phyloP scores from a whole-genome alignment of 2,113 vertebrate genomes.

The Nerophis ophidion region DNA sequence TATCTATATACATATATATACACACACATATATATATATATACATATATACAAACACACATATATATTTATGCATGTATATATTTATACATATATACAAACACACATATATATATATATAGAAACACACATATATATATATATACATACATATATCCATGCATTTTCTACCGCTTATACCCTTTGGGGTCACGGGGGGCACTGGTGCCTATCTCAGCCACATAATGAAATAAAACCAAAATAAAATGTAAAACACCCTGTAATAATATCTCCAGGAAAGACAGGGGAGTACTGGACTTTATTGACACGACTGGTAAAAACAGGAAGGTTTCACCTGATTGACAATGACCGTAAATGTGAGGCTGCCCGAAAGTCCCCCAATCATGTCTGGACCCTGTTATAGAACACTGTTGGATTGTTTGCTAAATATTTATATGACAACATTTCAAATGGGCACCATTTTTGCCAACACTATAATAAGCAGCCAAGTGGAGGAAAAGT shows the following conservation, averaged over 20 bases:
- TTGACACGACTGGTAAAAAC: slow-evolving; percentile 65
- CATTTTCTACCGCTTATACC: too few relatives aligned
- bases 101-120: too few relatives aligned
- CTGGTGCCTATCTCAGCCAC: too few relatives aligned
- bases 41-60: too few relatives aligned
- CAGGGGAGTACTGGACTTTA: slow-evolving; percentile 62
- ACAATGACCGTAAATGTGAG: slow-evolving; percentile 43
- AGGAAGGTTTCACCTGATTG: slow-evolving; percentile 55
- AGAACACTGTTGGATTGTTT: neutral
- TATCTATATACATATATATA: too few relatives aligned
- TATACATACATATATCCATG: too few relatives aligned
- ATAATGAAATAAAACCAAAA: neutral
- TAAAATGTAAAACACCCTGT: neutral
- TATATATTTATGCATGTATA: too few relatives aligned
- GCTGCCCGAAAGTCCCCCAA: slow-evolving; percentile 34
- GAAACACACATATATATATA: too few relatives aligned
- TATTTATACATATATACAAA: too few relatives aligned
- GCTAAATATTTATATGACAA: neutral
- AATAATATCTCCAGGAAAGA: slow-evolving; percentile 26
- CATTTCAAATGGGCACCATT: neutral
- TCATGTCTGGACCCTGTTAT: neutral
- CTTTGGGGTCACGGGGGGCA: too few relatives aligned
- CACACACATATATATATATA: neutral
- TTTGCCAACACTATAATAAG: neutral
- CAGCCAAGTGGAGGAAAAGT: neutral